Base-by-base conservation (phyloP, 2,113 vertebrate species). In the Vombatus ursinus region DNA sequence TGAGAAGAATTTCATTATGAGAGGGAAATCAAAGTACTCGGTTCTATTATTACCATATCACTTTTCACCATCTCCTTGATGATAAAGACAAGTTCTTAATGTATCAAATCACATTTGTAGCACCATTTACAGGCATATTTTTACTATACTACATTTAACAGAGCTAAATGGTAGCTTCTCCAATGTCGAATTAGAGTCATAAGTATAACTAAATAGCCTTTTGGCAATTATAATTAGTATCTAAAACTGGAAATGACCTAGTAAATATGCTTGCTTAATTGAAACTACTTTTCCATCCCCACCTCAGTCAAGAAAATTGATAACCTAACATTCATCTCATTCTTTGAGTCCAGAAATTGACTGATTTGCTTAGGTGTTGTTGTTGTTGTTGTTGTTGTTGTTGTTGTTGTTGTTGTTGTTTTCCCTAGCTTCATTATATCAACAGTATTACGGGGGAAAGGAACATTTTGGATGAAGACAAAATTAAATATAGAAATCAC, bases 261-360 rank as follows among this genome's bases (percentile, higher is more conserved):
- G 2, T 50, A 52, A 4, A 16, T 22, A 0, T 26, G 90, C 54
- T 52, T 92, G 26, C 51, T 57, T 92, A 47, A 95, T 89, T 54
- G 50, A 93, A 25, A 47, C 31, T 44, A 91, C 53, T 52, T 94
- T 1, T 26, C 91, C 94, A 96, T 48, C 0, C 53, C 0, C 0
- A 47, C 49, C 50, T 12, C 92, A 92, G 44, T 26, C 6, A 2
- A 19, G 52, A 48, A 94, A 96, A 77, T 2, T 2, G 14, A 19
- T 95, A 44, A 3, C 44, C 91, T 95, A 8, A 28, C 57, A 50
- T 0, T 92, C 90, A 1, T 37, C 0, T 0, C 9, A 49, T 49
- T n/a, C 37, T 28, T 31, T n/a, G 23, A 23, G 0, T 90, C 47
- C 47, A 90, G 8, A 90, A 90, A 49, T 26, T 48, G 47, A 14